phyloP scores from a whole-genome alignment of 2,797 vertebrate species.

The Delichon dasypus region DNA sequence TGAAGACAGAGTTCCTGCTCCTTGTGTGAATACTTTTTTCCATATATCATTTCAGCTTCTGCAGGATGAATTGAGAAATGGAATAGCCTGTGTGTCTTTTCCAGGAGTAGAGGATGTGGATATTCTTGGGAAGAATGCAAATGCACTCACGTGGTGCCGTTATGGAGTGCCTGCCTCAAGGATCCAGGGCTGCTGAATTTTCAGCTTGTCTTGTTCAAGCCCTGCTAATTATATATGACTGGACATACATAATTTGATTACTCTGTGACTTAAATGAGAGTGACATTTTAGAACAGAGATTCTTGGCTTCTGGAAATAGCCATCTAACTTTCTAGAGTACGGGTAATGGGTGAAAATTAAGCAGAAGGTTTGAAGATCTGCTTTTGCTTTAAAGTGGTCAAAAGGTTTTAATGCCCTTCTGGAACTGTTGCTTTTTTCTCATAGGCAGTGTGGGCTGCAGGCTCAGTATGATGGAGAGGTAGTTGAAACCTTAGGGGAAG shows the following conservation, averaged over 20 bases:
- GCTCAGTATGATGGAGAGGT: not conserved
- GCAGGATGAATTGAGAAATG: not conserved
- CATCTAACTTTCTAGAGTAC: not conserved
- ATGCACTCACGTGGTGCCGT: not conserved
- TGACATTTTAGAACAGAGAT: not conserved
- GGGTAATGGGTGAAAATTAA: not conserved
- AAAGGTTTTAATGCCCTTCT: not conserved
- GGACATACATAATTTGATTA: not conserved
- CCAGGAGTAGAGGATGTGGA: not conserved
- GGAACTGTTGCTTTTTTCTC: not conserved
- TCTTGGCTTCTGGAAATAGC: not conserved
- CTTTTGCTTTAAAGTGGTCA: not conserved
- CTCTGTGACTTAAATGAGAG: not conserved
- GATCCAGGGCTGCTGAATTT: not conserved
- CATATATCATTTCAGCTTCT: not conserved
- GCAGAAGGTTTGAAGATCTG: not conserved
- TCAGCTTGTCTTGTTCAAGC: not conserved
- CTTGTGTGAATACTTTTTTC: not conserved
- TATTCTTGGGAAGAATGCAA: not conserved
- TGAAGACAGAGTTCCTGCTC: not conserved
- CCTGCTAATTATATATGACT: not conserved
- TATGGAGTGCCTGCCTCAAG: not conserved
- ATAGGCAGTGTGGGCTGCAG: not conserved
- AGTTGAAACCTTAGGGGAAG: not conserved
- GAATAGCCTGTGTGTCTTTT: not conserved